These are phyloP conservation scores for Drosophila fulvimacula DNA, from an alignment of 2,888 invertebrate species.

Conservation along the genomic window DNA sequence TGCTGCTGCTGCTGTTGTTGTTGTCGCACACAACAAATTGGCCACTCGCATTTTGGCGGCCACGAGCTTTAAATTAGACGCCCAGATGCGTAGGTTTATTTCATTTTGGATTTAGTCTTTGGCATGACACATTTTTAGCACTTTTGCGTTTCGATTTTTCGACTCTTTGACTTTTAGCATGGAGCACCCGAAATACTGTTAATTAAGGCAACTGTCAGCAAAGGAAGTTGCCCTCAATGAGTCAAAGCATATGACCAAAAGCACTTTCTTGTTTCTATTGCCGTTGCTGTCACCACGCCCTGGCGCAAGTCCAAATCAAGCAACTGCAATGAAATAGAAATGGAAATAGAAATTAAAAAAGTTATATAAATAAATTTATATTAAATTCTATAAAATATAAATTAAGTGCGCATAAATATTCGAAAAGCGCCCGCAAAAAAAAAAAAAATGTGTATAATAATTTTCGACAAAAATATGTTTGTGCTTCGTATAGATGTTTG, in stretches of 20 bases:
- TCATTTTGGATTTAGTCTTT: conserved; percentile 32
- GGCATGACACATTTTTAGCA: conserved; percentile 46
- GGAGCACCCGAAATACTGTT: conserved; percentile 39
- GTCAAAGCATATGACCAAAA: conserved; percentile 45
- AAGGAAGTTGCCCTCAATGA: conserved; percentile 50
- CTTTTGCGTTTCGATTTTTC: conserved; percentile 24
- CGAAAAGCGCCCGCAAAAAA: conserved; percentile 17
- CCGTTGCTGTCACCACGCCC: conserved; percentile 52
- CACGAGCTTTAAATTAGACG: conserved; percentile 67
- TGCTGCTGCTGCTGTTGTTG: conserved; percentile 15
- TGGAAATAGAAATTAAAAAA: conserved; percentile 34
- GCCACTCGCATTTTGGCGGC: conserved; percentile 71
- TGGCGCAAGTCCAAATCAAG: conserved; percentile 69
- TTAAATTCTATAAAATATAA: conserved; percentile 48
- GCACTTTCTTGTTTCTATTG: conserved; percentile 11
- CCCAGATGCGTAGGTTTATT: conserved; percentile 59
- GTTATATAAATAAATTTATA: conserved; percentile 18
- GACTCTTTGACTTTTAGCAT: conserved; percentile 29
- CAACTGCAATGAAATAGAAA: conserved; percentile 64
- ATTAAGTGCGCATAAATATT: conserved; percentile 62
- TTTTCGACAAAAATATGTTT: conserved; percentile 46
- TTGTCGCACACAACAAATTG: conserved; percentile 63
- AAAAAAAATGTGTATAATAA: conserved; percentile 41
- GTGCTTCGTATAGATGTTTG: conserved; percentile 53
- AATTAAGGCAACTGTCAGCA: conserved; percentile 65